These are phyloP conservation scores for Heteronetta atricapilla DNA, from an alignment of 2,113 vertebrate genomes.

Conservation along the genomic window DNA sequence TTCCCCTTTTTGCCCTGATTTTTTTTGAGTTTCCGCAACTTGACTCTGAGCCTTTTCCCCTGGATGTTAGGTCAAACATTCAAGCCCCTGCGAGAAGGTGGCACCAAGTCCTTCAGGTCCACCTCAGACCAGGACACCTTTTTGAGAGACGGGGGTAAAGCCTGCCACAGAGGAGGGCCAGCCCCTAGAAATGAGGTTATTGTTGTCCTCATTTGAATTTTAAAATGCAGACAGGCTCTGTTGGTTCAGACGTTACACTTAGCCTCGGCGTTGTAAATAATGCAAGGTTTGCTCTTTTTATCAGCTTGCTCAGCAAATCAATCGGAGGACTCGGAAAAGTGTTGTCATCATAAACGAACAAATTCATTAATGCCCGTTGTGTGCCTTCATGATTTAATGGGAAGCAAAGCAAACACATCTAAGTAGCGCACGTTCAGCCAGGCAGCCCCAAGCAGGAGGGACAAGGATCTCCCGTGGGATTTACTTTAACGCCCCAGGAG, in stretches of 20 bases:
- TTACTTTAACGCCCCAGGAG: not conserved
- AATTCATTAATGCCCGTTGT: constrained; percentile 64
- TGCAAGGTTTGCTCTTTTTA: constrained; percentile 67
- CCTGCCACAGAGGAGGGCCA: not conserved
- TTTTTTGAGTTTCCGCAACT: constrained; percentile 1
- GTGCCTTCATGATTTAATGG: constrained; percentile 47
- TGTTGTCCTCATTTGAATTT: constrained; percentile 37
- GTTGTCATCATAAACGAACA: constrained; percentile 57
- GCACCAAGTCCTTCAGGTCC: not conserved
- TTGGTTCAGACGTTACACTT: constrained; percentile 42
- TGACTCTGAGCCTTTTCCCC: not conserved
- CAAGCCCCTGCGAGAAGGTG: not conserved
- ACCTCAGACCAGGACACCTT: not conserved
- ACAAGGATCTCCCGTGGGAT: not conserved
- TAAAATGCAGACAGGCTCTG: constrained; percentile 25
- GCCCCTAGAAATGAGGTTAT: not conserved
- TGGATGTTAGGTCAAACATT: not conserved
- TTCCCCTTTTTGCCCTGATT: constrained; percentile 20
- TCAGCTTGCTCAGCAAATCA: constrained; percentile 65
- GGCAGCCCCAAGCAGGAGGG: not conserved
- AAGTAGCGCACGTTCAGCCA: not conserved
- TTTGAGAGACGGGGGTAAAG: not conserved
- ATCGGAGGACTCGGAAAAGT: constrained; percentile 29
- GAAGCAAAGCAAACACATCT: constrained; percentile 50
- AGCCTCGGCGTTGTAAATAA: constrained; percentile 52